Evolutionary conservation across 2,797 vertebrate genomes (phyloP).

Genomic region (Spinus olivaceus): DNA sequence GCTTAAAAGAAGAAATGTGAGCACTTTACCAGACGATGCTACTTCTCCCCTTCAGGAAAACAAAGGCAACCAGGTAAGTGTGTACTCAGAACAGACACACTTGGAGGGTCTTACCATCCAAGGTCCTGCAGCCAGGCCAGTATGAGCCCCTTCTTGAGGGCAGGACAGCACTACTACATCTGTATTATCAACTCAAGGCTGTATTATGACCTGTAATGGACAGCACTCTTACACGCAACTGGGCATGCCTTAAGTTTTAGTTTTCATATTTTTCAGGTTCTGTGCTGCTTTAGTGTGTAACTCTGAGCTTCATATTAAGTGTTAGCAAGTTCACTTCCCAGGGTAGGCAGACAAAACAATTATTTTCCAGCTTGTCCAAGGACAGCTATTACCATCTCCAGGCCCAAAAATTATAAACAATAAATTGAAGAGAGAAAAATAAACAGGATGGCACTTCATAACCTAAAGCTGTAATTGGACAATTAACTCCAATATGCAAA

Average conservation of each 20-base stretch:
- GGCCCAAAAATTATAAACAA: not conserved
- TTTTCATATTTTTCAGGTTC: not conserved
- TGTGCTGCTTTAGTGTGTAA: not conserved
- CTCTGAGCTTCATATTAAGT: not conserved
- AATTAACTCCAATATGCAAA: not conserved
- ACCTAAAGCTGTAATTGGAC: not conserved
- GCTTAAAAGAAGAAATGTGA: slow-evolving; percentile 94
- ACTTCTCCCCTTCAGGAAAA: slow-evolving; percentile 95
- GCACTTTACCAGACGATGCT: slow-evolving; percentile 85
- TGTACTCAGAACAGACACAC: accelerated
- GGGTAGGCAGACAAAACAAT: not conserved
- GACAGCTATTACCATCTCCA: not conserved
- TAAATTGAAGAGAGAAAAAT: not conserved
- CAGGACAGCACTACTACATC: accelerated
- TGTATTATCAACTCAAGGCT: not conserved
- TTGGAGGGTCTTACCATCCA: not conserved
- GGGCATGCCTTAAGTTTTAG: not conserved
- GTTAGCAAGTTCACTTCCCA: not conserved
- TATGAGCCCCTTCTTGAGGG: accelerated
- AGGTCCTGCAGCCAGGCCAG: not conserved
- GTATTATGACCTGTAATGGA: not conserved
- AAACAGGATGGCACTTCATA: not conserved
- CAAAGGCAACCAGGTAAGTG: slow-evolving; percentile 83
- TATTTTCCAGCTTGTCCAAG: not conserved
- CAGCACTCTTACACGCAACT: not conserved